phyloP scores from a whole-genome alignment of 2,888 invertebrate genomes.

The Pegoplata infirma region DNA sequence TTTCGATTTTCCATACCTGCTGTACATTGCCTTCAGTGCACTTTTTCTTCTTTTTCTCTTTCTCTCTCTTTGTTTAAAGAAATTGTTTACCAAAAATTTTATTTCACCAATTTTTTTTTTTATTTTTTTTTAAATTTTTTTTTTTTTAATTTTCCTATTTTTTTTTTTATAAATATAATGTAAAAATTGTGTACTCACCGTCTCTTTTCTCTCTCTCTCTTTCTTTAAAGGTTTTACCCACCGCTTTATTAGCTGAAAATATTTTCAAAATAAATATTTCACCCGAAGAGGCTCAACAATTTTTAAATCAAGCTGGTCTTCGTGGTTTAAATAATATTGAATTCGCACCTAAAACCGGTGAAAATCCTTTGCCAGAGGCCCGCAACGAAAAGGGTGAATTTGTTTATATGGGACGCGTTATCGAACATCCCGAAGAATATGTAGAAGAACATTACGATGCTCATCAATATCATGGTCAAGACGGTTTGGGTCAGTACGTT shows the following conservation, averaged over 20 bases:
- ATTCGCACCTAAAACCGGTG: conserved; percentile 80
- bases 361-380: conserved; percentile 78
- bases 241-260: conserved; percentile 75
- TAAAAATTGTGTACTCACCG: no score
- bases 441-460: conserved; percentile 85
- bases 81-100: no score
- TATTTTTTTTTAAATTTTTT: not conserved
- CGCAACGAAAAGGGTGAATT: conserved; percentile 75
- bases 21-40: no score
- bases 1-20: no score
- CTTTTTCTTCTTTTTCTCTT: no score
- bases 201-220: no score
- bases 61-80: no score
- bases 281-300: conserved; percentile 79
- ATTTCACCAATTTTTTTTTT: no score
- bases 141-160: not conserved
- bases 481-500: conserved; percentile 84
- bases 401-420: conserved; percentile 80
- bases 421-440: conserved; percentile 83
- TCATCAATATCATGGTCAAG: conserved; percentile 86
- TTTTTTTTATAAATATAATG: no score
- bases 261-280: conserved; percentile 79
- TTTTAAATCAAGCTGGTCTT: conserved; percentile 76
- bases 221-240: conserved; percentile 66
- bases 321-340: conserved; percentile 77